A percentile compares a stretch with the other conserved stretches of the same genome.
These are phyloP conservation scores for Phenganax subtilis DNA, from an alignment of 92 coral and sea anemone genomes.

Conservation along the genomic window DNA sequence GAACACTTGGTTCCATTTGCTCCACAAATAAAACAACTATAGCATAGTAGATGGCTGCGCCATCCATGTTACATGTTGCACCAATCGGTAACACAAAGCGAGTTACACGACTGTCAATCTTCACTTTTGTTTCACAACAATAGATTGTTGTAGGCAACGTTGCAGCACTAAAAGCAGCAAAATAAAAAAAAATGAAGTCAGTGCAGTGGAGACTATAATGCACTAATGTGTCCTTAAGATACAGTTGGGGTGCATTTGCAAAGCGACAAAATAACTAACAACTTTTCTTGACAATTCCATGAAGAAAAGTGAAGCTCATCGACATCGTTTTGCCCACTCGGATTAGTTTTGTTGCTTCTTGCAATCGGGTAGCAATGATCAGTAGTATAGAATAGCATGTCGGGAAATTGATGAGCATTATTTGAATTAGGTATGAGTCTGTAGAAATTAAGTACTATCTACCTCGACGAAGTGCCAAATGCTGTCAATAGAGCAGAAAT, in stretches of 20 bases:
- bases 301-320: no score
- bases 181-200: neutral
- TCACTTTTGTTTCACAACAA: slow-evolving; percentile 39
- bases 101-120: slow-evolving; percentile 24
- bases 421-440: neutral
- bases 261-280: no score
- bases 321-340: no score
- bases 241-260: no score
- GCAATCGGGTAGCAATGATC: no score
- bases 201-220: neutral
- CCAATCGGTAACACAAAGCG: slow-evolving; percentile 40
- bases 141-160: slow-evolving; percentile 36
- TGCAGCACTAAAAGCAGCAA: slow-evolving; percentile 24
- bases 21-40: slow-evolving; percentile 30
- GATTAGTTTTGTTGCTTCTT: no score
- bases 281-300: no score
- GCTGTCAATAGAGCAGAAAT: slow-evolving; percentile 14
- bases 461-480: slow-evolving; percentile 22
- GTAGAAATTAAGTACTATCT: neutral
- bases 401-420: neutral
- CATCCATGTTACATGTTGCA: slow-evolving; percentile 40
- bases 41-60: slow-evolving; percentile 31
- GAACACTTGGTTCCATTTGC: slow-evolving; percentile 33
- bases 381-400: no score
- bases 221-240: no score